A percentile compares a stretch with the other conserved stretches of the same genome.
Conservation (phyloP, 2,797 vertebrate species). For the Gouania willdenowi region DNA sequence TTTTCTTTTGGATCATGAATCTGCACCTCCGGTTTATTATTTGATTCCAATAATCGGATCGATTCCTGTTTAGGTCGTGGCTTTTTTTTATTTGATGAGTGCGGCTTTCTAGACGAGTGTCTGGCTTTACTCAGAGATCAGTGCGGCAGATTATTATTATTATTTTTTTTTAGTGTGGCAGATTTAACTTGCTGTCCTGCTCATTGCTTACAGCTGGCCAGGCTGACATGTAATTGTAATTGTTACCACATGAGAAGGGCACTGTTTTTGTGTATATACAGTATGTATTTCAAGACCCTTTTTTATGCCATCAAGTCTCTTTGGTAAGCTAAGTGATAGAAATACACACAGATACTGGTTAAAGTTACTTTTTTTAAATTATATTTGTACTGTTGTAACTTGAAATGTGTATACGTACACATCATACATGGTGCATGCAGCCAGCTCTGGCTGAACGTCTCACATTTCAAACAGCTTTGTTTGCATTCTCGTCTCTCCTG, state of each 20-base stretch:
- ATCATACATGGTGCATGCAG: slow-evolving; percentile 20
- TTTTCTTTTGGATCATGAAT: too few species aligned
- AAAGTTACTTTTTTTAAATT: background rate
- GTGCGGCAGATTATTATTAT: too few species aligned
- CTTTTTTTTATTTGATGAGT: slow-evolving; percentile 64
- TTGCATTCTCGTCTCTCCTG: slow-evolving; percentile 36
- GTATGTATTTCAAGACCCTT: slow-evolving; percentile 56
- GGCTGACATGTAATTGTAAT: slow-evolving; percentile 63
- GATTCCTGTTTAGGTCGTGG: slow-evolving; percentile 53
- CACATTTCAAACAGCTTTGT: slow-evolving; percentile 47
- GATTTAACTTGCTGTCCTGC: slow-evolving; percentile 59
- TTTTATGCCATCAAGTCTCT: slow-evolving; percentile 45
- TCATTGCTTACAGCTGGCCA: slow-evolving; percentile 71
- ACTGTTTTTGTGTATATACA: too few species aligned
- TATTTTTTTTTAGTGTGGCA: slow-evolving; percentile 46
- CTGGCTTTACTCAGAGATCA: slow-evolving; percentile 61
- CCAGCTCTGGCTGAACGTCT: slow-evolving; percentile 17
- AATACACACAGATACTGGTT: slow-evolving; percentile 10
- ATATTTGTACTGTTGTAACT: too few species aligned
- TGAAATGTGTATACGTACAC: slow-evolving; percentile 19
- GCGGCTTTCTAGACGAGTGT: slow-evolving; percentile 48
- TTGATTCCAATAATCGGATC: too few species aligned
- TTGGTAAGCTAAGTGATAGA: slow-evolving; percentile 9
- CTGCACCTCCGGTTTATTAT: slow-evolving; percentile 54
- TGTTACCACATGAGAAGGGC: slow-evolving; percentile 60